These are phyloP conservation scores for Melipona quadrifasciata DNA, from an alignment of 1,140 invertebrate genomes.

Conservation along the genomic window DNA sequence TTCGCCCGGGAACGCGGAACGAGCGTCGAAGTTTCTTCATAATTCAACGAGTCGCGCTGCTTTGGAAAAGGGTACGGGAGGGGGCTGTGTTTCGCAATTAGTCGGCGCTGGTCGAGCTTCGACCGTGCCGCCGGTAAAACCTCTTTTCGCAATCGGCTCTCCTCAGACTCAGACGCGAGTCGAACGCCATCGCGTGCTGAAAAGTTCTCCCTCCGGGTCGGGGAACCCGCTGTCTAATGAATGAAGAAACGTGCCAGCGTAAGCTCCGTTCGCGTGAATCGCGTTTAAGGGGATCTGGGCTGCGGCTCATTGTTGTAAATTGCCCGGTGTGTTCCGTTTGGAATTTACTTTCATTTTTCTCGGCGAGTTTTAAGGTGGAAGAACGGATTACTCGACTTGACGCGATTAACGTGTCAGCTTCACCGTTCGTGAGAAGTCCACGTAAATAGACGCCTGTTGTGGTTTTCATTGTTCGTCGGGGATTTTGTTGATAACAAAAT, in stretches of 20 bases:
- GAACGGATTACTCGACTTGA: not conserved
- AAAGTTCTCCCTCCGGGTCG: not conserved
- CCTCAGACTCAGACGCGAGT: not conserved
- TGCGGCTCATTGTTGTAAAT: not conserved
- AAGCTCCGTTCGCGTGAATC: not conserved
- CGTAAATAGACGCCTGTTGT: too few species aligned
- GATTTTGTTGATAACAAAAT: too few species aligned
- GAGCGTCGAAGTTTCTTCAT: constrained; percentile 46
- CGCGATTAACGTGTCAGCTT: not conserved
- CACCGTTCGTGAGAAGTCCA: too few species aligned
- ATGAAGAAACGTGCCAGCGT: constrained; percentile 15
- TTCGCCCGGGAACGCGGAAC: not conserved
- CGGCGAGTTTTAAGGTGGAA: not conserved
- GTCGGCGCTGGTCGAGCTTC: constrained; percentile 23
- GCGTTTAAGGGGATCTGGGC: not conserved
- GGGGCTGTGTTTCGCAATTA: constrained; percentile 48
- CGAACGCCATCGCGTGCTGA: constrained; percentile 29
- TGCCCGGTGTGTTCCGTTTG: not conserved
- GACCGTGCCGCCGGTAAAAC: not conserved
- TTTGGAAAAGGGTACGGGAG: not conserved
- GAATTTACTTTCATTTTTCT: not conserved
- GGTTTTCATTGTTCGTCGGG: too few species aligned
- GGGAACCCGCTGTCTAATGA: constrained; percentile 2
- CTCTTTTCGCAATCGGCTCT: not conserved
- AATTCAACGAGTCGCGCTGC: constrained; percentile 35